Percentiles rank a stretch among this genome's conserved stretches.
These are phyloP conservation scores for Caenorhabditis virilis DNA, from an alignment of 2,888 invertebrate species.

Conservation along the genomic window DNA sequence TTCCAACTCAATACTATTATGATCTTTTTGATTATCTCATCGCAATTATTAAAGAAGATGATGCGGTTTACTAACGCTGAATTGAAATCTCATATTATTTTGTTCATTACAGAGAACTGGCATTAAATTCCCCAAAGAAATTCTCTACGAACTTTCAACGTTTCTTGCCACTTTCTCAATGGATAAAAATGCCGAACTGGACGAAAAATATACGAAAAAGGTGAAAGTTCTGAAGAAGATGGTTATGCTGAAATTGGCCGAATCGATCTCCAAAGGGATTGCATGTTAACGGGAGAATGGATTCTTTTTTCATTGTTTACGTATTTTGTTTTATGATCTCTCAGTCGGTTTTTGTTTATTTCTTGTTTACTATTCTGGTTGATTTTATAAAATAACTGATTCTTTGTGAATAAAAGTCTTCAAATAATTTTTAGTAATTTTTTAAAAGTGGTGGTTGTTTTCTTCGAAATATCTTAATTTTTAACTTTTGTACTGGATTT, in stretches of 20 bases:
- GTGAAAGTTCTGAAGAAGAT: constrained; percentile 37
- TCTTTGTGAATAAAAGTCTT: too few relatives aligned
- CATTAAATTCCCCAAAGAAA: constrained; percentile 20
- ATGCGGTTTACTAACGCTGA: neutral
- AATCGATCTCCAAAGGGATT: constrained; percentile 28
- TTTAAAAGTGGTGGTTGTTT: too few relatives aligned
- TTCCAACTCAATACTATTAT: constrained; percentile 39
- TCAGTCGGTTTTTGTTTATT: constrained; percentile 8
- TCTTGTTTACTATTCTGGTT: constrained; percentile 3
- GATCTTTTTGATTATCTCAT: constrained; percentile 41
- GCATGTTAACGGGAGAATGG: neutral
- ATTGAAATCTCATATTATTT: neutral
- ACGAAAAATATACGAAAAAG: constrained; percentile 17
- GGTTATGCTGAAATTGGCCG: constrained; percentile 33
- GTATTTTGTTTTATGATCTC: constrained; percentile 3
- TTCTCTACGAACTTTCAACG: constrained; percentile 29
- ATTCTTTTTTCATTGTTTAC: neutral
- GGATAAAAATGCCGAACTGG: constrained; percentile 22
- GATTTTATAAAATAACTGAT: too few relatives aligned
- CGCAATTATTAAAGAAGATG: constrained; percentile 31
- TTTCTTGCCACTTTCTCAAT: constrained; percentile 26
- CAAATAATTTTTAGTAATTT: too few relatives aligned
- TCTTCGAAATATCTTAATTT: too few relatives aligned
- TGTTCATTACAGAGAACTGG: constrained; percentile 15
- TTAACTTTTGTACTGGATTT: too few relatives aligned